Base-by-base conservation (phyloP, 2,113 vertebrate genomes). In the Grammatotria lemairii region DNA sequence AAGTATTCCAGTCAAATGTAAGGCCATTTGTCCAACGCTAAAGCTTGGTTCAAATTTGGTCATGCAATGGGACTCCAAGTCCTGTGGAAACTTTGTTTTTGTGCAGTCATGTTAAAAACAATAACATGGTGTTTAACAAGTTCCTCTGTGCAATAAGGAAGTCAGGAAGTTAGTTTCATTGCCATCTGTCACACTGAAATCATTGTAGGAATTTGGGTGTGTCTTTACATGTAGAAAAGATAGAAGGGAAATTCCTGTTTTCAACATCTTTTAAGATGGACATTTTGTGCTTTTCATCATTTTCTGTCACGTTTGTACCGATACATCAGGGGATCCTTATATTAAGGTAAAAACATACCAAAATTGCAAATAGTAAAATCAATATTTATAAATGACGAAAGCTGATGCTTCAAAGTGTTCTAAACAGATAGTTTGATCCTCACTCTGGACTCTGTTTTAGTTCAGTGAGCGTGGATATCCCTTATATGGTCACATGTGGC, bases 381-480 rank as follows among this genome's bases (percentile, higher is more conserved):
- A 17, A 3, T 17, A 47, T 73, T 45, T 73, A 3, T 73, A 73
- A 45, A 73, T 45, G 0, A 73, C 1, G 0, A 73, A 45, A 73
- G 0, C 65, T 73, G 5, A 73, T 23, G 21, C 0, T 73, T 45
- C 65, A 17, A 26, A 73, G 21, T 45, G 68, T 0, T 26, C 13
- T 73, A 17, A 73, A 0, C 14, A 17, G 33, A n/a, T n/a, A 12
- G 13, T 45, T 45, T 70, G 35, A 2, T 26, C 21, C 65, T 23
- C 65, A 70, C 65, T 23, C 65, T 70, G 35, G 38, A 42, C 0
- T 70, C 38, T 42, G 65, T 23, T 70, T 70, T 70, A 23, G 38
- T 3, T 0, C 38, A 42, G 0, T 70, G 38, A 70, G 38, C 2
- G 0, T 38, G 1, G 8, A 1, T 23, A 42, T 42, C 65, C 65